Base-by-base conservation (phyloP, 2,797 vertebrate species). In the Acestrorhynchus altus region DNA sequence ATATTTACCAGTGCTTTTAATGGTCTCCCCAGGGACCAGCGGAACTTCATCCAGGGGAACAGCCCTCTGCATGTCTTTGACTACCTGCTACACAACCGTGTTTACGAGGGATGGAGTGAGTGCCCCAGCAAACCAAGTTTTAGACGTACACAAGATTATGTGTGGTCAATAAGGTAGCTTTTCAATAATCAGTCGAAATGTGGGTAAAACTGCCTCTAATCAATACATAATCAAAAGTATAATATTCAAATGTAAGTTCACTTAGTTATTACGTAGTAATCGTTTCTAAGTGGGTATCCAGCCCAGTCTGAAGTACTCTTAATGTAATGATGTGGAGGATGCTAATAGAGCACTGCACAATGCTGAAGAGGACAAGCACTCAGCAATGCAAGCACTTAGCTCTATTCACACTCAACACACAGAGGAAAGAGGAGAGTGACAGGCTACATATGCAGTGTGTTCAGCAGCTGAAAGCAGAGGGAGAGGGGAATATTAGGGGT, bases 1-100 rank as follows among this genome's bases (percentile, higher is more conserved):
- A 13, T 0, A 64, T 90, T 88, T 82, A 98, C 98, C 96, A 47
- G 95, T 94, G 42, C 92, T 92, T 90, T 96, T 95, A 88, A 97
- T 89, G 57, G 91, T 94, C 89, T 99, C 98, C 84, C 97, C 96
- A 11, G 97, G 96, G 72, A 98, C 92, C 86, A 97, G 92, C 2
- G 96, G 95, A 7, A 97, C 94, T 86, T 97, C 95, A 83, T 97
- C 94, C 93, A 95, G 92, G 87, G 93, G 95, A 51, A 90, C 92
- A 72, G 93, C 91, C 35, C 92, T 92, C 89, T 93, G 93, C 35
- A 93, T 93, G 82, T 95, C 96, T 86, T 94, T 94, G 70, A 97
- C 90, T 42, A 91, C 92, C 86, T 96, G 93, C 89, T 82, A 77
- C 40, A 77, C 10, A 65, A 71, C 35, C 52, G 71, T 22, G 56